These are phyloP conservation scores for Eumacrocentrus americanus DNA, from an alignment of 2,888 invertebrate species.

Conservation along the genomic window DNA sequence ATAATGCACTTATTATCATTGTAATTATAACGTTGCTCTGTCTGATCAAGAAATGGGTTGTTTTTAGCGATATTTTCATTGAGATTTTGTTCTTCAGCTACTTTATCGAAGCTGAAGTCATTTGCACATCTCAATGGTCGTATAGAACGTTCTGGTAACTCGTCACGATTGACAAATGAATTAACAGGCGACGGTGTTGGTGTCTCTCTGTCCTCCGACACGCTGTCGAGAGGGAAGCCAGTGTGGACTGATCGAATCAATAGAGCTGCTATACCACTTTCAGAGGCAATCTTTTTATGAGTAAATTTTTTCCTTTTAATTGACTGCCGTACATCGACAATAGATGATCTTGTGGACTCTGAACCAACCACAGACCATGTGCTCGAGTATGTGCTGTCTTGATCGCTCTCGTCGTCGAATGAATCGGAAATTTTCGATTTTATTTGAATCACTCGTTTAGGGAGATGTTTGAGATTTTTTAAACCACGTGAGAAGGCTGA, in stretches of 20 bases:
- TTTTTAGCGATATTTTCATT: not conserved
- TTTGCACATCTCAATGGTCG: not conserved
- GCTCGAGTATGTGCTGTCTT: conserved; percentile 52
- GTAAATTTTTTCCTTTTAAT: conserved; percentile 44
- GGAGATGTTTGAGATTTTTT: conserved; percentile 69
- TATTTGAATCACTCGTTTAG: conserved; percentile 68
- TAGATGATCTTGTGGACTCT: conserved; percentile 44
- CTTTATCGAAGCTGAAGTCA: conserved; percentile 7
- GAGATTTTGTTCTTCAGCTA: not conserved
- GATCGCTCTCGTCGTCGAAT: conserved; percentile 60
- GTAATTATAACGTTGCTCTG: conserved; percentile 26
- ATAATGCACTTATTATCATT: conserved; percentile 40
- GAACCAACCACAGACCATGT: conserved; percentile 45
- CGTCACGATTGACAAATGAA: conserved; percentile 36
- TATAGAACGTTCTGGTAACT: not conserved
- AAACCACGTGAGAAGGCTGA: conserved; percentile 66
- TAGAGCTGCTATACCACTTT: conserved; percentile 69
- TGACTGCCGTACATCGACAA: conserved; percentile 40
- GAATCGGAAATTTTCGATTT: conserved; percentile 63
- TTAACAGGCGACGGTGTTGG: conserved; percentile 48
- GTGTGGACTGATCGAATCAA: conserved; percentile 68
- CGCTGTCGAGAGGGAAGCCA: conserved; percentile 50
- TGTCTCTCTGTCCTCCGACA: conserved; percentile 52
- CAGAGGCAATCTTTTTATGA: conserved; percentile 62
- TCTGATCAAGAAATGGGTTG: not conserved